These are phyloP conservation scores for Scrobipalpa atriplicella DNA, from an alignment of 2,888 invertebrate genomes.

Conservation along the genomic window DNA sequence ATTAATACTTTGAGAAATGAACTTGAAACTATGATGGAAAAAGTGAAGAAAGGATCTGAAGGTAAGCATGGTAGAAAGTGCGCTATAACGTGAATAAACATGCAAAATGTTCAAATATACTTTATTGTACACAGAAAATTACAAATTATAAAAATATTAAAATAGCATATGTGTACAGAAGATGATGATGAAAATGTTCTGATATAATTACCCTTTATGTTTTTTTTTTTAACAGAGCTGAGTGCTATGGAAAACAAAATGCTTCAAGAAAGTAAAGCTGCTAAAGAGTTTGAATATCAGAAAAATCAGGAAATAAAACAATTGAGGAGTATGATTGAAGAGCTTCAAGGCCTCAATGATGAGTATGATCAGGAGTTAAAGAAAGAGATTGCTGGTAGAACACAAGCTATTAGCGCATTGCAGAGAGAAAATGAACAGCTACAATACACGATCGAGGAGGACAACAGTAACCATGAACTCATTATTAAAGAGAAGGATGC, in stretches of 20 bases:
- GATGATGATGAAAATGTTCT: too few relatives aligned
- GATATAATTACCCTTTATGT: background rate
- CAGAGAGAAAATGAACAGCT: slow-evolving; percentile 56
- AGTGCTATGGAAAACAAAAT: slow-evolving; percentile 40
- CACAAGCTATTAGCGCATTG: slow-evolving; percentile 44
- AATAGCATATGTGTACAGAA: too few relatives aligned
- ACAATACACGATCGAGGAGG: slow-evolving; percentile 53
- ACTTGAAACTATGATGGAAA: slow-evolving; percentile 11
- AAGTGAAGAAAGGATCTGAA: slow-evolving; percentile 15
- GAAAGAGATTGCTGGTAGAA: slow-evolving; percentile 43
- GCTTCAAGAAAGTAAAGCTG: slow-evolving; percentile 35
- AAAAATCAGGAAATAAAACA: slow-evolving; percentile 43
- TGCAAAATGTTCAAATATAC: background rate
- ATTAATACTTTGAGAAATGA: slow-evolving; percentile 37
- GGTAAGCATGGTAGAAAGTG: slow-evolving; percentile 11
- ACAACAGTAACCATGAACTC: slow-evolving; percentile 52
- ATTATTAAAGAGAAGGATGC: slow-evolving; percentile 54
- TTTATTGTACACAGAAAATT: background rate
- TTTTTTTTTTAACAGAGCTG: slow-evolving; percentile 44
- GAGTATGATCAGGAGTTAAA: slow-evolving; percentile 47
- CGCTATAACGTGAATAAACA: background rate
- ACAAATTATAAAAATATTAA: background rate
- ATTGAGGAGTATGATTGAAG: slow-evolving; percentile 39
- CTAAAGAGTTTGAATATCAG: slow-evolving; percentile 38
- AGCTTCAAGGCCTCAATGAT: slow-evolving; percentile 41